Conservation (phyloP, 64 coral and sea anemone genomes). For the Cladopsammia gracilis region DNA sequence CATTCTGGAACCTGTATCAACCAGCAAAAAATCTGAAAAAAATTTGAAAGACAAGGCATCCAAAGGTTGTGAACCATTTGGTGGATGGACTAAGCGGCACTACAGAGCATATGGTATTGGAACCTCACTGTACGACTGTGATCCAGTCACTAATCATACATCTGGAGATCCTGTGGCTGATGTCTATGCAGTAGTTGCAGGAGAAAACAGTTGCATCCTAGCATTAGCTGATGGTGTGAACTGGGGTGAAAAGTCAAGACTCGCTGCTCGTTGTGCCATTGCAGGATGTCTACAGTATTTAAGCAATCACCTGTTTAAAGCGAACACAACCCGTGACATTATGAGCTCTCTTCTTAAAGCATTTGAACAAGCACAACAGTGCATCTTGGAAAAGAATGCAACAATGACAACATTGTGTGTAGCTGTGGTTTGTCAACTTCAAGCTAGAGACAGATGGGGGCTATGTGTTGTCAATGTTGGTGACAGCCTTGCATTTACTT, state of each 20-base stretch:
- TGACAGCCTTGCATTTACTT: slow-evolving; percentile 92
- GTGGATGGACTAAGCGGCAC: slow-evolving; percentile 71
- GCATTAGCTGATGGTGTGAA: slow-evolving; percentile 95
- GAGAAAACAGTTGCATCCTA: slow-evolving; percentile 89
- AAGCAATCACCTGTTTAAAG: slow-evolving; percentile 59
- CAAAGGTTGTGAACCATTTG: slow-evolving; percentile 54
- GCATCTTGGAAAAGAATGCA: slow-evolving; percentile 85
- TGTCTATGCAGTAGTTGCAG: slow-evolving; percentile 88
- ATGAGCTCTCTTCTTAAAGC: slow-evolving; percentile 70
- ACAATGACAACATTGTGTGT: slow-evolving; percentile 96
- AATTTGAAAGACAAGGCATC: background rate
- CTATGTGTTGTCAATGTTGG: slow-evolving; percentile 96
- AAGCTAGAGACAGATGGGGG: slow-evolving; percentile 74
- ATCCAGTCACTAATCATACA: slow-evolving; percentile 65
- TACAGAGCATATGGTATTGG: slow-evolving; percentile 86
- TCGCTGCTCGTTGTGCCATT: slow-evolving; percentile 91
- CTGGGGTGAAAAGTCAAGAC: slow-evolving; percentile 94
- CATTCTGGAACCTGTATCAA: slow-evolving; percentile 7
- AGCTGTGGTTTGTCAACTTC: slow-evolving; percentile 84
- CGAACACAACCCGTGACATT: slow-evolving; percentile 82
- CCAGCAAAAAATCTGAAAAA: background rate
- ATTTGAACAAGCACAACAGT: slow-evolving; percentile 83
- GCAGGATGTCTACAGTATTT: slow-evolving; percentile 91
- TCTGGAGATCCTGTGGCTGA: slow-evolving; percentile 94
- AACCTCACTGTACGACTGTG: slow-evolving; percentile 82